Percentiles rank a stretch among this genome's conserved stretches.
phyloP scores from a whole-genome alignment of 1,140 invertebrate genomes.

The Heliconius eleuchia region DNA sequence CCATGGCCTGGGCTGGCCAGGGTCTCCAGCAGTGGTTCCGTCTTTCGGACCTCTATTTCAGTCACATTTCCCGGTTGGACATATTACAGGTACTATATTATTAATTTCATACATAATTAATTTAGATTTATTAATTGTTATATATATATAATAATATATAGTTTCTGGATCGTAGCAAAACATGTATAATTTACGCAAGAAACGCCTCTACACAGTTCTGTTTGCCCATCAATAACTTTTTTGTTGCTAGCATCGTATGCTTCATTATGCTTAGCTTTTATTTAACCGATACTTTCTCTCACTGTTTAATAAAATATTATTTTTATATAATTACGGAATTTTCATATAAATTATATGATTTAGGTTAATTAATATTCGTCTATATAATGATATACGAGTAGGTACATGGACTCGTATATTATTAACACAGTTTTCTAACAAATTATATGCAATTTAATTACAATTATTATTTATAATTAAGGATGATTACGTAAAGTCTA shows the following conservation, averaged over 20 bases:
- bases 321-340: not conserved
- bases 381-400: not conserved
- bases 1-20: slow-evolving; percentile 82
- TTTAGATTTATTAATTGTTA: slow-evolving; percentile 13
- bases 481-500: slow-evolving; percentile 8
- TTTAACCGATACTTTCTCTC: not conserved
- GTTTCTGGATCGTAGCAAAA: not conserved
- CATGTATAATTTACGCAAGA: slow-evolving; percentile 23
- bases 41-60: slow-evolving; percentile 81
- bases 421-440: slow-evolving; percentile 1
- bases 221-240: slow-evolving; percentile 33
- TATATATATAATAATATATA: not conserved
- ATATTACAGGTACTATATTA: slow-evolving; percentile 78
- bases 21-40: slow-evolving; percentile 69
- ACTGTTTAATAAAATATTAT: too few species aligned
- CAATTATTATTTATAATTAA: slow-evolving; percentile 5
- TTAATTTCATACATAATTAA: slow-evolving; percentile 16
- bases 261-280: slow-evolving; percentile 24
- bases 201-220: slow-evolving; percentile 18
- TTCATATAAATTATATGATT: not conserved
- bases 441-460: slow-evolving; percentile 2
- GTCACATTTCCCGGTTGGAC: slow-evolving; percentile 83
- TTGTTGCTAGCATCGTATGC: slow-evolving; percentile 16
- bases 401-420: not conserved
- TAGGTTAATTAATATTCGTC: not conserved